Base-by-base conservation (phyloP, 2,113 vertebrate species). In the Heliornis fulica region DNA sequence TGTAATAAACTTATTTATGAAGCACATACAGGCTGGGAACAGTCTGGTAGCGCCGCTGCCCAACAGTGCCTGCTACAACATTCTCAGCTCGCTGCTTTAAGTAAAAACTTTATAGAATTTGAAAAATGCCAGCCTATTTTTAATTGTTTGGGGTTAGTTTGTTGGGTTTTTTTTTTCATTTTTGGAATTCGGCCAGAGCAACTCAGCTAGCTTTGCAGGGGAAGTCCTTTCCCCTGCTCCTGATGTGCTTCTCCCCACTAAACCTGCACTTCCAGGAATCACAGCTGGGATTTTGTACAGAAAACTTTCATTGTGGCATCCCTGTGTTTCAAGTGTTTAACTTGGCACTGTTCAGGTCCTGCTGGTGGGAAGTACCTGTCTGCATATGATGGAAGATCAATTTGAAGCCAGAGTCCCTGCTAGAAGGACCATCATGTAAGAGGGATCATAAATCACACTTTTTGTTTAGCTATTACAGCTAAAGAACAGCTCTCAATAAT, bases 1-100 rank as follows among this genome's bases (percentile, higher is more conserved):
- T 69, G 54, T 70, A 65, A 85, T 43, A 1, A 34, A 46, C 19
- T 32, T 63, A 38, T n/a, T 87, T 50, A 75, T 20, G 16, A 81
- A 32, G 56, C 0, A 1, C 22, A 41, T 3, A 17, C 8, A 13
- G 31, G 23, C 18, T 0, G 5, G 34, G 15, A 80, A 16, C n/a
- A 34, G 19, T 4, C 41, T 41, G 32, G 43, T 53, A n/a, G 59
- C 1, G 5, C 32, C 48, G n/a, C n/a, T 65, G n/a, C 36, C 81
- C 54, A 41, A 15, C 32, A 11, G 12, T 59, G 38, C 21, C 63
- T 40, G 3, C 28, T 45, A 15, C n/a, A 63, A 22, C 2, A 0
- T 9, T 26, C 29, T 63, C 45, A 34, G 29, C 25, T 90, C 38
- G 6, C 7, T 65, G 15, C 5, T 90, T 64, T 23, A 61, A 57